Conservation (phyloP, 2,113 vertebrate species). For the Erinaceus europaeus region DNA sequence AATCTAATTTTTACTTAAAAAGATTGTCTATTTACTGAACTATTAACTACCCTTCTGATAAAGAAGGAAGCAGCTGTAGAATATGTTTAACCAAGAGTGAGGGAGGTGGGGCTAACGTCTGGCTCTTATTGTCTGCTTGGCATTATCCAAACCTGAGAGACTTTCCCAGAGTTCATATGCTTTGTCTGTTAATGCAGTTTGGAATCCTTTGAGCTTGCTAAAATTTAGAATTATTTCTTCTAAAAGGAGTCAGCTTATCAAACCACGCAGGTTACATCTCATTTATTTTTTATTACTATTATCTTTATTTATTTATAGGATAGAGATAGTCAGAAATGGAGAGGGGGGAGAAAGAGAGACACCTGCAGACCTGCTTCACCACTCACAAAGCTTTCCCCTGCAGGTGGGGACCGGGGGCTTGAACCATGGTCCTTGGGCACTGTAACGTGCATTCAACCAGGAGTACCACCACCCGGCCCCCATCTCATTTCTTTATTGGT, state of each 20-base stretch:
- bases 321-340: too few species aligned
- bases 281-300: conserved; percentile 48
- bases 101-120: neutral
- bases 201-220: conserved; percentile 41
- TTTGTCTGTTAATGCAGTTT: conserved; percentile 60
- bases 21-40: conserved; percentile 43
- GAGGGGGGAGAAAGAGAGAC: too few species aligned
- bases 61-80: conserved; percentile 42
- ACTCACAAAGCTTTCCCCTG: too few species aligned
- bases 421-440: too few species aligned
- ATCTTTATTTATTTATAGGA: too few species aligned
- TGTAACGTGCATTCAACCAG: too few species aligned
- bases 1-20: conserved; percentile 65
- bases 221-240: conserved; percentile 59
- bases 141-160: conserved; percentile 68
- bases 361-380: too few species aligned
- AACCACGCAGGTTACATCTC: conserved; percentile 27
- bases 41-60: conserved; percentile 54
- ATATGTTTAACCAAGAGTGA: conserved; percentile 48
- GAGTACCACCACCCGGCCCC: too few species aligned
- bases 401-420: too few species aligned
- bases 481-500: conserved; percentile 45
- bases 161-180: conserved; percentile 62
- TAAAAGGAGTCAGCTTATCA: conserved; percentile 52
- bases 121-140: conserved; percentile 40